phyloP scores from a whole-genome alignment of 2,797 vertebrate genomes.

The Rhinatrema bivittatum region DNA sequence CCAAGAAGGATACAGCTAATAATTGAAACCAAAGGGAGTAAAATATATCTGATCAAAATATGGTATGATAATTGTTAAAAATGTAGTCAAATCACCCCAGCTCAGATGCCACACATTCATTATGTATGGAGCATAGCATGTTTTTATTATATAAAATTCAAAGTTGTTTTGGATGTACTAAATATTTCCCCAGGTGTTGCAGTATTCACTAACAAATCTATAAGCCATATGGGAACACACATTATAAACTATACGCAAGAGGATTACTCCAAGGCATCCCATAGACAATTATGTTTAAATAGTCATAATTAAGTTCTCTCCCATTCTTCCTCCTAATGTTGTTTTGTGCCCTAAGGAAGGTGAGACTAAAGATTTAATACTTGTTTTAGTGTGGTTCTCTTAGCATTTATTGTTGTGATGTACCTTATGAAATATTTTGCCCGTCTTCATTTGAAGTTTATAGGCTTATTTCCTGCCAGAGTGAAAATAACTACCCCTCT shows the following conservation, averaged over 20 bases:
- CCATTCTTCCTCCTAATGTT: neutral
- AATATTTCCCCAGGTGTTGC: slow-evolving; percentile 3
- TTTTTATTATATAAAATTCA: neutral
- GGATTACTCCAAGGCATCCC: slow-evolving; percentile 5
- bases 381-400: no score
- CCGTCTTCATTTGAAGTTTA: no score
- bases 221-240: slow-evolving; percentile 18
- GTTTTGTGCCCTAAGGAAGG: neutral
- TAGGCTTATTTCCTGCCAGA: no score
- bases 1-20: no score
- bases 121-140: neutral
- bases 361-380: no score
- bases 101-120: neutral
- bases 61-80: no score
- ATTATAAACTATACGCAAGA: slow-evolving; percentile 9
- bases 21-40: no score
- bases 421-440: no score
- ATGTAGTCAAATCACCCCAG: neutral
- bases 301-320: slow-evolving; percentile 15
- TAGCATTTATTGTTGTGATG: no score
- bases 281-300: slow-evolving; percentile 10
- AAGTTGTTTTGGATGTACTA: neutral
- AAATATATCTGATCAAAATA: no score
- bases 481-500: no score
- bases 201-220: slow-evolving; percentile 3